phyloP scores from a whole-genome alignment of 1,140 invertebrate genomes.

The Stegodyphus dumicola region DNA sequence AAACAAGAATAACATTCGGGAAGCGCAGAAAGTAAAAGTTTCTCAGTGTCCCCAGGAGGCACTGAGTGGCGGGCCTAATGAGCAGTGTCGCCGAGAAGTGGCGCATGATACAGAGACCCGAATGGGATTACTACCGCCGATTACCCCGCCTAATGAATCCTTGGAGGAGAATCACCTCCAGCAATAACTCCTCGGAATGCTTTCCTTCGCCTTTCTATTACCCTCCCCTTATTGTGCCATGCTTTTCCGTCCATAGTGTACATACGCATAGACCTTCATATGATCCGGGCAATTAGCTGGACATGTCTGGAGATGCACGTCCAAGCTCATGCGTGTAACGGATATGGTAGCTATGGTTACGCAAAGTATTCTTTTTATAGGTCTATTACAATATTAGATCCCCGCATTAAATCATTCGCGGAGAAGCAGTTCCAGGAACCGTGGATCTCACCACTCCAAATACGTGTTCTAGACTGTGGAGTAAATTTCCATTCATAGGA shows the following conservation, averaged over 20 bases:
- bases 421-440: not conserved
- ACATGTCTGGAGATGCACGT: not conserved
- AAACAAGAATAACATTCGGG: no score
- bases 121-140: constrained; percentile 44
- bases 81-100: constrained; percentile 28
- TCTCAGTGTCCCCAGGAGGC: constrained; percentile 10
- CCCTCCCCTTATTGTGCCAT: not conserved
- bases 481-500: no score
- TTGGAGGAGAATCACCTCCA: constrained; percentile 16
- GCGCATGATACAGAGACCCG: not conserved
- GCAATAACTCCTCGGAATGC: constrained; percentile 6
- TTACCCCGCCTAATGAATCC: constrained; percentile 49
- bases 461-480: no score
- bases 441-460: no score
- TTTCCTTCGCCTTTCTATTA: constrained; percentile 2
- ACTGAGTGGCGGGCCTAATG: constrained; percentile 19
- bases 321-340: not conserved
- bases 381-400: constrained; percentile 8
- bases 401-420: constrained; percentile 18
- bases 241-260: not conserved
- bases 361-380: constrained; percentile 20
- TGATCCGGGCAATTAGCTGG: constrained; percentile 37
- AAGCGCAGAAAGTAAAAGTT: no score
- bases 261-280: not conserved
- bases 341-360: constrained; percentile 17